Percentiles rank a stretch among this genome's conserved stretches.
Conservation (phyloP, 1,140 invertebrate genomes). For the Drosophila nannoptera region DNA sequence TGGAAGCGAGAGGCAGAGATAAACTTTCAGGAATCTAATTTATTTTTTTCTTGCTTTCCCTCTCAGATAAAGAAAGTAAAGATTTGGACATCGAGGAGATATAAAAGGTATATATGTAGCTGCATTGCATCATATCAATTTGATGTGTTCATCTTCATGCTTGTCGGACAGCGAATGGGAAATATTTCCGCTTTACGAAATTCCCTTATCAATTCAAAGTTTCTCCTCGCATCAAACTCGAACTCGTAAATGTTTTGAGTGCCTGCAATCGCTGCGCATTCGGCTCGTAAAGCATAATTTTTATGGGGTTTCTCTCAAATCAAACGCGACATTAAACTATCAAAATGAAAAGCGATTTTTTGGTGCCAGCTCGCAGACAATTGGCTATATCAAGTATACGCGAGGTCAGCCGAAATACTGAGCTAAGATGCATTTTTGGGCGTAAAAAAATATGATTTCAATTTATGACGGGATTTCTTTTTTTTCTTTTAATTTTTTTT, state of each 20-base stretch:
- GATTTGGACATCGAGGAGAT: too few relatives aligned
- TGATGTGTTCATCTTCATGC: too few relatives aligned
- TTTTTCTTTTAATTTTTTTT: neutral
- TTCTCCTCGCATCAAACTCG: too few relatives aligned
- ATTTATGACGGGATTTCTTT: neutral
- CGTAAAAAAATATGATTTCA: constrained; percentile 7
- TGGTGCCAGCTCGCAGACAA: constrained; percentile 3
- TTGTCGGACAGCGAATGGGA: too few relatives aligned
- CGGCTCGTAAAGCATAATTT: neutral
- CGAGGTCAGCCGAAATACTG: constrained; percentile 31
- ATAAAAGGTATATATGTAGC: too few relatives aligned
- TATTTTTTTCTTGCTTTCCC: too few relatives aligned
- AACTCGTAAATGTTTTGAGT: neutral
- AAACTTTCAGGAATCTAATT: too few relatives aligned
- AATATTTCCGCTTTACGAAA: too few relatives aligned
- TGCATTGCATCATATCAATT: too few relatives aligned
- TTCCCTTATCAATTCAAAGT: too few relatives aligned
- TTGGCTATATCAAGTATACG: constrained; percentile 56
- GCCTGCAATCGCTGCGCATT: neutral
- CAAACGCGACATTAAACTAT: constrained; percentile 7
- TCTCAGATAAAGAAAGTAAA: too few relatives aligned
- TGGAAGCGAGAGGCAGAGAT: too few relatives aligned
- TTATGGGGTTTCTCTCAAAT: neutral
- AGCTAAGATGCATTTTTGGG: constrained; percentile 41
- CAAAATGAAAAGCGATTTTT: constrained; percentile 14